Evolutionary conservation across 2,888 invertebrate genomes (phyloP), one percentile per base, ranked within the genome.

Genomic region (Stegophylla sp.): DNA sequence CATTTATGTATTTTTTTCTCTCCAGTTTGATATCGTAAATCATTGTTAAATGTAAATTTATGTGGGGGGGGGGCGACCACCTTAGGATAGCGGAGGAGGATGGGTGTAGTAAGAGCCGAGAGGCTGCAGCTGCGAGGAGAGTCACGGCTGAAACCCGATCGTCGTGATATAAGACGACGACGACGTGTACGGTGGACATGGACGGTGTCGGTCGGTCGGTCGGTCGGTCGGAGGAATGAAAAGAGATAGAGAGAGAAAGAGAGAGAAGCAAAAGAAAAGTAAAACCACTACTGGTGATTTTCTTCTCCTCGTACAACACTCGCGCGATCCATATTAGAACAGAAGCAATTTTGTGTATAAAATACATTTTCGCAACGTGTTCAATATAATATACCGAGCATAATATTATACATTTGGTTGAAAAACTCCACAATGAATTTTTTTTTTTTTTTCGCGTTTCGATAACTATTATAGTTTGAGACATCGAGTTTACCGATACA

Each of bases 81-180:
- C 51, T 53, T n/a, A 43, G n/a, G 7, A 48, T 26, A 66, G 17
- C 3, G 45, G 20, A 0, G 28, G 41, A 13, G 23, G 12, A 15
- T 12, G 28, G 28, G 28, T n/a, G 45, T 3, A 15, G 45, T 3
- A 15, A 23, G 15, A 12, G 28, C 5, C 9, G 64, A 3, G 63
- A 9, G 56, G 73, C 34, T 7, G 41, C 41, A 41, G 73, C 34
- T 7, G 41, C 41, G 56, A 53, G n/a, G 17, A 1, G 3, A 51
- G 75, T 51, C 64, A 53, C 59, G 67, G 41, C 51, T 56, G 77
- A 77, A 77, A 77, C 77, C 69, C 69, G 67, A 77, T 48, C 77
- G 77, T 45, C 77, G 77, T 45, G 73, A 45, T 45, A 20, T 56
- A 41, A 10, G 34, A 23, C 51, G 9, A 34, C 48, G 13, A 23